These are phyloP conservation scores for Cepphus grylle DNA, from an alignment of 2,113 vertebrate genomes.

Conservation along the genomic window DNA sequence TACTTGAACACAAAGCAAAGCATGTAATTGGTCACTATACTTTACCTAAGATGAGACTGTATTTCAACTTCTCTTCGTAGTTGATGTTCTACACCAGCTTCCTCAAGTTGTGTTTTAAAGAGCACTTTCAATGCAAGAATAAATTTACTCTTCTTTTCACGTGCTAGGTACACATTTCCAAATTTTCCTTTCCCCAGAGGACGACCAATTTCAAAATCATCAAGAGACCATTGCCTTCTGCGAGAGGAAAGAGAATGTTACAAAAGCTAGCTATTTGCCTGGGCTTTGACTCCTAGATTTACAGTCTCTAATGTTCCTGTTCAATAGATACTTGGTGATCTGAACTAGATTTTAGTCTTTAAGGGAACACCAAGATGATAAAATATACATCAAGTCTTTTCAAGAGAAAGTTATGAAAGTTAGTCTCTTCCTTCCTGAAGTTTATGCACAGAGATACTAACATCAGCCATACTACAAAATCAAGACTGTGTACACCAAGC, in stretches of 20 bases:
- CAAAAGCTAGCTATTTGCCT: neutral
- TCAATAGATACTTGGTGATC: neutral
- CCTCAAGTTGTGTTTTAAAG: constrained; percentile 94
- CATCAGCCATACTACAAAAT: neutral
- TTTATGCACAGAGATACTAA: neutral
- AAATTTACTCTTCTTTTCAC: constrained; percentile 91
- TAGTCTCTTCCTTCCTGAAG: neutral
- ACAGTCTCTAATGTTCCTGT: neutral
- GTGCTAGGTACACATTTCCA: constrained; percentile 95
- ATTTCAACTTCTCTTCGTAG: constrained; percentile 94
- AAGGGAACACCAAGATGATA: neutral
- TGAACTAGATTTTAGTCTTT: neutral
- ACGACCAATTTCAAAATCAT: constrained; percentile 94
- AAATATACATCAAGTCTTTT: neutral
- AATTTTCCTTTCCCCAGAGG: constrained; percentile 97
- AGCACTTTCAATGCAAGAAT: constrained; percentile 95
- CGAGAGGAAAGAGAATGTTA: neutral
- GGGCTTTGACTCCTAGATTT: neutral
- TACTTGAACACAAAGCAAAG: neutral
- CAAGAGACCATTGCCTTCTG: constrained; percentile 90
- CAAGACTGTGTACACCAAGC: neutral
- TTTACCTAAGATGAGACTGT: constrained; percentile 94
- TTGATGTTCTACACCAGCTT: constrained; percentile 94
- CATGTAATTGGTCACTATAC: neutral
- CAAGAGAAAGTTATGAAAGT: neutral